Evolutionary conservation across 2,113 vertebrate genomes (phyloP), one percentile per base, ranked within the genome.

Genomic region (Orientallactaga bullata): DNA sequence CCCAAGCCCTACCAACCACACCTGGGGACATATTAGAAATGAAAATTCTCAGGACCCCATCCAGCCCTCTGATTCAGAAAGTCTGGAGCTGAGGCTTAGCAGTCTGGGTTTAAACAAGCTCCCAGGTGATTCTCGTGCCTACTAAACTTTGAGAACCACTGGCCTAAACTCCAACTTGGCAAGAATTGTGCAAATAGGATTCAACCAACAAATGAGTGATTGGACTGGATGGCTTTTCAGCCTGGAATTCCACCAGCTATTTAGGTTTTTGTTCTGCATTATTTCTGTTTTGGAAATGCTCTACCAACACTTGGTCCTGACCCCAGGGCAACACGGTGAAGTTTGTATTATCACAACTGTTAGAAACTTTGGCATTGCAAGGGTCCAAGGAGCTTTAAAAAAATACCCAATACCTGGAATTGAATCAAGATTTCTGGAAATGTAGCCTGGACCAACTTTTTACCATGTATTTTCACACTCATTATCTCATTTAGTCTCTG

Each of bases 271-370:
- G 37, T 61, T 65, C 51, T 93, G 8, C 12, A n/a, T 72, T 47
- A 68, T 88, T 92, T 95, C 26, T 42, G 47, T 80, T 94, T 71
- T 66, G 28, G 35, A 93, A 85, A 76, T 72, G 24, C 2, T 81
- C 39, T 85, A 82, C 39, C 74, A 91, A 85, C 30, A 47, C 26
- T 68, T 21, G 61, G 3, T n/a, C 21, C 78, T 78, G 9, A 93
- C 18, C 51, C 32, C 73, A 79, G 65, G 18, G 72, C 28, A 91
- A 69, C 47, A 85, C 30, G 30, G 32, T 21, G 28, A 76, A 66
- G 76, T 88, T 85, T 37, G 15, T 24, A 84, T 80, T 28, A 28
- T n/a, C 55, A 65, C 8, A 78, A 65, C 63, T 65, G 23, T 92
- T 90, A 39, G 61, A 83, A 90, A 87, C 15, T 30, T 42, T 71